Evolutionary conservation across 1,140 invertebrate genomes (phyloP).

Genomic region (Atta colombica): DNA sequence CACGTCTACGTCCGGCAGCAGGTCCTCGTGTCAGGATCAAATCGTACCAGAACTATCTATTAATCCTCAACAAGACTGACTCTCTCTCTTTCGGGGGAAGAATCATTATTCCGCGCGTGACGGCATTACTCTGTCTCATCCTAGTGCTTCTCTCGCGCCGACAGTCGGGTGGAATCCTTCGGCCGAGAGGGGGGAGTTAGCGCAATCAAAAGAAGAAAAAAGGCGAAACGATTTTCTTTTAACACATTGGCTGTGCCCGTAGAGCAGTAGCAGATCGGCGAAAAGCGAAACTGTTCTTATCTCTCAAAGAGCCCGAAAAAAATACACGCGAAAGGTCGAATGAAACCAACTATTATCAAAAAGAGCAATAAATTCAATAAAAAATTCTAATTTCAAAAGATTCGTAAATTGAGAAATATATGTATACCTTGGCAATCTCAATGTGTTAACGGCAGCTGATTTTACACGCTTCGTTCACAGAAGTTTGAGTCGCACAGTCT

Average conservation of each 20-base stretch:
- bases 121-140: slow-evolving; percentile 28
- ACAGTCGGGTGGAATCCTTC: slow-evolving; percentile 25
- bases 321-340: neutral
- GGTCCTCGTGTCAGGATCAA: slow-evolving; percentile 81
- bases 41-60: slow-evolving; percentile 82
- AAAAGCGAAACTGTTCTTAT: neutral
- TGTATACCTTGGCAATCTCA: slow-evolving; percentile 10
- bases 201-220: slow-evolving; percentile 44
- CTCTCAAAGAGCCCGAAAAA: neutral
- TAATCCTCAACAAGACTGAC: slow-evolving; percentile 84
- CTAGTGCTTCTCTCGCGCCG: slow-evolving; percentile 53
- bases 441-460: slow-evolving; percentile 55
- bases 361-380: neutral
- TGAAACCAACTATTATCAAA: neutral
- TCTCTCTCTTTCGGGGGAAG: slow-evolving; percentile 69
- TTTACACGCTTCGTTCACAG: slow-evolving; percentile 5
- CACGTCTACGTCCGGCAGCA: slow-evolving; percentile 66
- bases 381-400: neutral
- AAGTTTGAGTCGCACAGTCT: slow-evolving; percentile 17
- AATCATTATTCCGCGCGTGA: slow-evolving; percentile 70
- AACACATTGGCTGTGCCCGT: slow-evolving; percentile 45
- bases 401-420: neutral
- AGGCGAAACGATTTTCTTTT: slow-evolving; percentile 13
- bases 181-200: slow-evolving; percentile 11
- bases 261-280: neutral